Conservation (phyloP, 2,113 vertebrate species). For the Antigone vipio region DNA sequence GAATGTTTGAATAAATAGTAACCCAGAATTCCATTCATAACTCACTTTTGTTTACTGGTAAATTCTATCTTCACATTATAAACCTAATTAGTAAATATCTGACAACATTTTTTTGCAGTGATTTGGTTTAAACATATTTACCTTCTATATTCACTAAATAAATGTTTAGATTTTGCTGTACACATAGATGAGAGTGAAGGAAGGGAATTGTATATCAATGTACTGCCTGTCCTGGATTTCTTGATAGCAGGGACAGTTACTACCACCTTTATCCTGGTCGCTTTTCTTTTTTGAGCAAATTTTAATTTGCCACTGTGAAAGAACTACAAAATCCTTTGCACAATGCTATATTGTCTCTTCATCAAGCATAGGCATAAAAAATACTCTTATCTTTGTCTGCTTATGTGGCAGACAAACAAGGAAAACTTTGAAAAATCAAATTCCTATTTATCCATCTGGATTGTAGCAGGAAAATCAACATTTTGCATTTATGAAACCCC, state of each 20-base stretch:
- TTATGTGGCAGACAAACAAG: neutral
- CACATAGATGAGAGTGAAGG: neutral
- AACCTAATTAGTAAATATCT: neutral
- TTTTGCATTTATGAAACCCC: neutral
- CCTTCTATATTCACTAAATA: neutral
- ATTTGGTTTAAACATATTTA: neutral
- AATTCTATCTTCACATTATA: neutral
- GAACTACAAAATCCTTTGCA: neutral
- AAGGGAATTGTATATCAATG: neutral
- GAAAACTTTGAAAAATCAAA: neutral
- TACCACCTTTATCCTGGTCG: neutral
- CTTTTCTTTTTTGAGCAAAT: neutral
- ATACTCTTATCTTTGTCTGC: neutral
- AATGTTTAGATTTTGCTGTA: neutral
- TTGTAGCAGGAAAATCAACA: neutral
- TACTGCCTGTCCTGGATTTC: neutral
- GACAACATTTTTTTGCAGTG: neutral
- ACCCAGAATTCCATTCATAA: slow-evolving; percentile 2
- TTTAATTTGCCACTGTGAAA: neutral
- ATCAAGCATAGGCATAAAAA: neutral
- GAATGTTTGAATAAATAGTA: slow-evolving; percentile 26
- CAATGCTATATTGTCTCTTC: neutral
- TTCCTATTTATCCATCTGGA: neutral
- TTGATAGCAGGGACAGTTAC: neutral
- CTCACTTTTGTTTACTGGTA: slow-evolving; percentile 15